Conservation (phyloP, 2,888 invertebrate genomes). For the Megalurothrips usitatus region DNA sequence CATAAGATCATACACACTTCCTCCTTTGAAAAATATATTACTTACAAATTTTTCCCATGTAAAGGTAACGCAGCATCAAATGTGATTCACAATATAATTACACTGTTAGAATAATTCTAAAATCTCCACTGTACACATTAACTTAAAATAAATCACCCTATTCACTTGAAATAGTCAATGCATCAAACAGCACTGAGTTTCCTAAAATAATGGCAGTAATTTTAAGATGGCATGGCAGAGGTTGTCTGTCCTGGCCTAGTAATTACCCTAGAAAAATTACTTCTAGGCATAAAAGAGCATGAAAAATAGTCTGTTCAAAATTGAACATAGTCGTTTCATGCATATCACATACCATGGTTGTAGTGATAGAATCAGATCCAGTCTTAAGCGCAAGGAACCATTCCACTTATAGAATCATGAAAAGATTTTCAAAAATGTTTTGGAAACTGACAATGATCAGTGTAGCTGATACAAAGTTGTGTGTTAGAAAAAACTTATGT, state of each 20-base stretch:
- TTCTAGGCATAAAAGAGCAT: neutral
- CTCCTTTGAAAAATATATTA: slow-evolving; percentile 25
- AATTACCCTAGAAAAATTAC: neutral
- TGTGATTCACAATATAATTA: slow-evolving; percentile 19
- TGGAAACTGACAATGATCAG: too few species aligned
- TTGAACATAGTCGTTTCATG: neutral
- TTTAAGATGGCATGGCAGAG: slow-evolving; percentile 7
- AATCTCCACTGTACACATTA: slow-evolving; percentile 2
- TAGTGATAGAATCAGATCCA: neutral
- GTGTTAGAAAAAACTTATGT: too few species aligned
- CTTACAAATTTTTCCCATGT: slow-evolving; percentile 13
- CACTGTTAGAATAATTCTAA: neutral
- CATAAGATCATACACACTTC: neutral
- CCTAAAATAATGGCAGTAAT: slow-evolving; percentile 20
- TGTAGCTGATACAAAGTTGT: too few species aligned
- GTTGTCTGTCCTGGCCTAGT: neutral
- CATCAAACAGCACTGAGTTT: neutral
- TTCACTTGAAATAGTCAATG: neutral
- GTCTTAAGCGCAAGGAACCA: neutral
- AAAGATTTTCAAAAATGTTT: neutral
- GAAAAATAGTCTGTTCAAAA: neutral
- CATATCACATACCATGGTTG: neutral
- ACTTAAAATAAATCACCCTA: neutral
- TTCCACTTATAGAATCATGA: neutral
- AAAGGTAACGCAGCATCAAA: slow-evolving; percentile 4